Conservation (phyloP, 1,140 invertebrate genomes). For the Magallana ariakensis region DNA sequence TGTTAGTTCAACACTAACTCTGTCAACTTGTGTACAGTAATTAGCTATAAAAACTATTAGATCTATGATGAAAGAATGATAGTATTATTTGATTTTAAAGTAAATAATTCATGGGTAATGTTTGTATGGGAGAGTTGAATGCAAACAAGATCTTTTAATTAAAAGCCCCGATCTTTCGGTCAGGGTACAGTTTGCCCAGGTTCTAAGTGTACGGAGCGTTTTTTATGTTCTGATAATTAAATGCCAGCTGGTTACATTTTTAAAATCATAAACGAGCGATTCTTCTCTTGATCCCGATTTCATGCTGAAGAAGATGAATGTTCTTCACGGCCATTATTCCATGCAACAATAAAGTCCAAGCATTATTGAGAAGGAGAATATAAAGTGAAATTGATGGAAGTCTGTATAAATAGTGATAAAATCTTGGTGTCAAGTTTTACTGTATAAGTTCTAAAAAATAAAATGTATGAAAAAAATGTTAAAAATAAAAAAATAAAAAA, state of each 20-base stretch:
- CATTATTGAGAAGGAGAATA: conserved; percentile 19
- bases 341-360: conserved; percentile 15
- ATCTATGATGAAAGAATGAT: no score
- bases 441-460: neutral
- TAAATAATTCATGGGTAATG: no score
- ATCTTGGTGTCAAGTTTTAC: conserved; percentile 18
- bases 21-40: no score
- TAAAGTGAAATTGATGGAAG: conserved; percentile 22
- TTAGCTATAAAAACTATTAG: no score
- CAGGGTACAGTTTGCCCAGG: neutral
- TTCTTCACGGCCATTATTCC: conserved; percentile 23
- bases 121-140: neutral
- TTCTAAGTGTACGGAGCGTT: neutral
- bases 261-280: conserved; percentile 29
- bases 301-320: conserved; percentile 18
- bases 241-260: conserved; percentile 28
- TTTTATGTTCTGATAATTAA: conserved; percentile 30
- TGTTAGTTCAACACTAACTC: neutral
- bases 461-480: neutral
- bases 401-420: conserved; percentile 9
- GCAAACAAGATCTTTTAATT: conserved; percentile 10
- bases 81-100: no score
- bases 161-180: neutral
- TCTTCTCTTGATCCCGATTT: conserved; percentile 9
- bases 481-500: neutral